Conservation (phyloP, 2,113 vertebrate genomes). For the Pollimyrus isidori region DNA sequence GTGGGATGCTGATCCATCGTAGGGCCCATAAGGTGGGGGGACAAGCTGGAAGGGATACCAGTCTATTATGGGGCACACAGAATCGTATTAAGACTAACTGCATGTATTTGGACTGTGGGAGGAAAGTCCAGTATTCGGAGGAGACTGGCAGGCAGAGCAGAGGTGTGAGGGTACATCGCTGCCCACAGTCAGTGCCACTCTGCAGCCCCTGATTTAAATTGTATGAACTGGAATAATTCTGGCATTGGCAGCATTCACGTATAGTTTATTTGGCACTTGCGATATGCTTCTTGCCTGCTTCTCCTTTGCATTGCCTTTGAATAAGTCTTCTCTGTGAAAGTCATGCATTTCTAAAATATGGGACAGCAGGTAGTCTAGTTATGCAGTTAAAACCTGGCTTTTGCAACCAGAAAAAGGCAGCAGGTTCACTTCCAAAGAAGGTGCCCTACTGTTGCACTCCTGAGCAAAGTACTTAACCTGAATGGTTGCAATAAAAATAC, state of each 20-base stretch:
- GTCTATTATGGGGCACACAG: neutral
- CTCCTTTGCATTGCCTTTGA: neutral
- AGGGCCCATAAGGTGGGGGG: neutral
- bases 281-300: neutral
- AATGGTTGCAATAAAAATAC: conserved; percentile 9
- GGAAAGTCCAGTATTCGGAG: neutral
- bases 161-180: neutral
- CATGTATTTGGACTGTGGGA: neutral
- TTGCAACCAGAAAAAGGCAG: neutral
- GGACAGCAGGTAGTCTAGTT: conserved; percentile 1
- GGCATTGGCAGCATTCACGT: neutral
- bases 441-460: neutral
- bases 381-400: neutral
- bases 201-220: neutral
- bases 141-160: neutral
- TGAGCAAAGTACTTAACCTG: conserved; percentile 9
- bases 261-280: neutral
- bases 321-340: neutral
- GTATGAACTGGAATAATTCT: neutral
- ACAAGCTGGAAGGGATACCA: neutral
- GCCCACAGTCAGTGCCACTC: neutral
- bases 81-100: neutral
- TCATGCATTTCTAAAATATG: neutral
- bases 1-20: neutral
- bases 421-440: neutral